These are phyloP conservation scores for Euura lappo DNA, from an alignment of 1,140 invertebrate genomes.

Conservation along the genomic window DNA sequence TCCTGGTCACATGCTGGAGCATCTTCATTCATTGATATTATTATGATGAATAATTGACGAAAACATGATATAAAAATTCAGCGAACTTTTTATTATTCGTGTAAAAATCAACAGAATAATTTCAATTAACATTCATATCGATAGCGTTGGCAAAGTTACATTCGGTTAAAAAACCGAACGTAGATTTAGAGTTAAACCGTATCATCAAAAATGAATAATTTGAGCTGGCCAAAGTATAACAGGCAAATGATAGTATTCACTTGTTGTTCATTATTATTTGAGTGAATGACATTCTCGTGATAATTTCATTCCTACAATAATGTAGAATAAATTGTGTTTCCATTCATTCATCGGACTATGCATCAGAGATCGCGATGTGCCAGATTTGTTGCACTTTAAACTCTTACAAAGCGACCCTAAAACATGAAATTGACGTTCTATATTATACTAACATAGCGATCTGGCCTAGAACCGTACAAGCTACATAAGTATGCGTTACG, in stretches of 20 bases:
- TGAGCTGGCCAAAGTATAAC: neutral
- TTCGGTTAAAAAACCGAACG: neutral
- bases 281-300: neutral
- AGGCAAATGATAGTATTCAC: neutral
- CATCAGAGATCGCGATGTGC: neutral
- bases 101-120: slow-evolving; percentile 7
- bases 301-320: neutral
- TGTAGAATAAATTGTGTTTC: neutral
- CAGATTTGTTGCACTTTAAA: neutral
- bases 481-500: neutral
- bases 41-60: neutral
- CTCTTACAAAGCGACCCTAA: neutral
- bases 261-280: neutral
- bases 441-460: neutral
- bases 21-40: too few species aligned
- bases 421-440: neutral
- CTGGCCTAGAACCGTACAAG: neutral
- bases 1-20: too few species aligned
- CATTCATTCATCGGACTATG: neutral
- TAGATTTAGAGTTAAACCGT: neutral
- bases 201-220: slow-evolving; percentile 1
- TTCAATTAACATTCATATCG: neutral
- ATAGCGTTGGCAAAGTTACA: neutral
- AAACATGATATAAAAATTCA: slow-evolving; percentile 1
- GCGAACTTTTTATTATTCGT: neutral